Conservation (phyloP, 2,113 vertebrate genomes). For the Lagopus leucura region DNA sequence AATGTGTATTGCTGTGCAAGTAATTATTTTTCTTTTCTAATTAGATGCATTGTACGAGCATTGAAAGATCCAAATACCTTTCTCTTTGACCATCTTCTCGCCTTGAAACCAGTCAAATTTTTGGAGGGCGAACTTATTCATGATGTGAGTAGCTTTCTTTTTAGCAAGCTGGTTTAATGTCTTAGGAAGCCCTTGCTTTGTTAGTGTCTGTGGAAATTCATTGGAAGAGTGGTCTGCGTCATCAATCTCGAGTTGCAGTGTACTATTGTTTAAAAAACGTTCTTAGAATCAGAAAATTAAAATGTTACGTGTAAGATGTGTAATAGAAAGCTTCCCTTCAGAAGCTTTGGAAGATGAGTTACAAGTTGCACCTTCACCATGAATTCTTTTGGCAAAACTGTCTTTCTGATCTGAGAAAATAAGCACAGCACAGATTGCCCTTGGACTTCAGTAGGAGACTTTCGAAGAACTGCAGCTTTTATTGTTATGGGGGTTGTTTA, state of each 20-base stretch:
- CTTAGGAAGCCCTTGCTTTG: not conserved
- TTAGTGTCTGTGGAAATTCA: not conserved
- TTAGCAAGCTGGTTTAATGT: not conserved
- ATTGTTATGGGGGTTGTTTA: not conserved
- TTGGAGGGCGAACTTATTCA: slow-evolving; percentile 98
- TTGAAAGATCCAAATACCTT: slow-evolving; percentile 96
- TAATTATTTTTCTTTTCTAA: slow-evolving; percentile 8
- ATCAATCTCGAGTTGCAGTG: not conserved
- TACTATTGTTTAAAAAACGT: not conserved
- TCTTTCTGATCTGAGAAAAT: not conserved
- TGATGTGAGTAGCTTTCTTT: slow-evolving; percentile 86
- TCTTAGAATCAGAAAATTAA: not conserved
- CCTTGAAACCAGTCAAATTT: slow-evolving; percentile 97
- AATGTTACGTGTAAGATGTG: not conserved
- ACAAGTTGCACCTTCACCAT: not conserved
- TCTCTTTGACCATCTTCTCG: slow-evolving; percentile 96
- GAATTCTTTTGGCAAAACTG: not conserved
- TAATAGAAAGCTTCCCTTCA: not conserved
- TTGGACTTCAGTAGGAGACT: not conserved
- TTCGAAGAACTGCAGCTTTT: not conserved
- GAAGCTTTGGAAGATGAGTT: not conserved
- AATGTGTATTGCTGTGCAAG: not conserved
- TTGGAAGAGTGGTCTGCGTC: not conserved
- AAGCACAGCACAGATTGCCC: not conserved
- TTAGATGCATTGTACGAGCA: slow-evolving; percentile 94